Evolutionary conservation across 92 coral and sea anemone species (phyloP).

Genomic region (Parazoanthus swiftii): DNA sequence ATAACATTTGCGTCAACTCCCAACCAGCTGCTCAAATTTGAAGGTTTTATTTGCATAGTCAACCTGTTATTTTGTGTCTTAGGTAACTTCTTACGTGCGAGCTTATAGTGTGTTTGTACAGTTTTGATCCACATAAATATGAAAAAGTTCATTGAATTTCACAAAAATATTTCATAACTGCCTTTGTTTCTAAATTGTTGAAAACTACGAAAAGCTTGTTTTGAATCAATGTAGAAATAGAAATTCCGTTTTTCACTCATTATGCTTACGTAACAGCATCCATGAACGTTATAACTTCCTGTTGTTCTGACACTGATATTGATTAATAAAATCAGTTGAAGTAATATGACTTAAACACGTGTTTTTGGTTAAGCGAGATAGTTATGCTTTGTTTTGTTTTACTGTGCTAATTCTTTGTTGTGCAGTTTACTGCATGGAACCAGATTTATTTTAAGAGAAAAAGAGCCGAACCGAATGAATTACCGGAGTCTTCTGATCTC

Average conservation of each 20-base stretch:
- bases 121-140: not conserved
- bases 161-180: not conserved
- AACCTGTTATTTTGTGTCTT: not conserved
- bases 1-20: not conserved
- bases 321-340: not conserved
- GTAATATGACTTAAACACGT: not conserved
- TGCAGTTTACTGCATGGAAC: too few relatives aligned
- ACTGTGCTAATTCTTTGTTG: not conserved
- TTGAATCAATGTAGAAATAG: not conserved
- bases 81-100: not conserved
- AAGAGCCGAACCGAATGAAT: too few relatives aligned
- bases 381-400: not conserved
- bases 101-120: too few relatives aligned
- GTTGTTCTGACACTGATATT: not conserved
- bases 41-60: not conserved
- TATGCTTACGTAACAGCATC: not conserved
- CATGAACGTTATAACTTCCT: not conserved
- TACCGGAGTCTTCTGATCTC: too few relatives aligned
- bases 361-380: not conserved
- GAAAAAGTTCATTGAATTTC: not conserved
- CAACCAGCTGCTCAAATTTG: not conserved
- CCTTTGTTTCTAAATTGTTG: not conserved
- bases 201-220: not conserved
- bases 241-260: not conserved
- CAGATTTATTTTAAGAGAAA: too few relatives aligned